Evolutionary conservation across 2,113 vertebrate species (phyloP), one percentile per base, ranked within the genome.

Genomic region (Pseudorhombus dupliciocellatus): DNA sequence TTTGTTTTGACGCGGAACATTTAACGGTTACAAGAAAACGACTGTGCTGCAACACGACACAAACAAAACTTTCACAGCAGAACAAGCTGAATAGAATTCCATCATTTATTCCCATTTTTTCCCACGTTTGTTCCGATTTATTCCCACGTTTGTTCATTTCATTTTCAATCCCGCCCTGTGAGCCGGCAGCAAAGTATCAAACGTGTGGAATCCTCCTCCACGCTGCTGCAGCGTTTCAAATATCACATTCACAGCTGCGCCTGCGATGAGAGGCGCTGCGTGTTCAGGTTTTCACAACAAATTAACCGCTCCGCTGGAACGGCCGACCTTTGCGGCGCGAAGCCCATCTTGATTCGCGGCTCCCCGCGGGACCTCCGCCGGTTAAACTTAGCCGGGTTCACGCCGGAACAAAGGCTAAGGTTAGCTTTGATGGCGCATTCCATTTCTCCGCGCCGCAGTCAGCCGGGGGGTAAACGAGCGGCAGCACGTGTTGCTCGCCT

Each of bases 391-490:
- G 76, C 44, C 0, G 65, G 66, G 71, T 66, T 87, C 70, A 59
- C 2, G 25, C 72, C 48, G 61, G 71, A 72, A 76, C 31, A 77
- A 81, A 89, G 66, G 75, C 75, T 54, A 31, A 77, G 76, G 84
- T 86, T 74, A 67, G 73, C 79, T 83, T 87, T 85, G 80, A 85
- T 80, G 76, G 60, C 75, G 70, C 75, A 52, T 81, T 71, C 88
- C 70, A 75, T 84, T 87, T 67, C 62, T 70, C 54, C 56, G 11
- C 42, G 56, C 84, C 50, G 73, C 75, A 55, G 12, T 79, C 84
- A 73, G 72, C 46, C 46, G 46, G 5, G 5, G 46, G 46, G 18
- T 7, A n/a, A 48, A 48, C n/a, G 46, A 48, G 46, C 9, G 2
- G 46, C 9, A 20, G 46, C 46, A 48, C 46, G 46, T 48, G 46